Percentiles rank a stretch among this genome's conserved stretches.
Conservation (phyloP, 2,113 vertebrate species). For the Aix galericulata region DNA sequence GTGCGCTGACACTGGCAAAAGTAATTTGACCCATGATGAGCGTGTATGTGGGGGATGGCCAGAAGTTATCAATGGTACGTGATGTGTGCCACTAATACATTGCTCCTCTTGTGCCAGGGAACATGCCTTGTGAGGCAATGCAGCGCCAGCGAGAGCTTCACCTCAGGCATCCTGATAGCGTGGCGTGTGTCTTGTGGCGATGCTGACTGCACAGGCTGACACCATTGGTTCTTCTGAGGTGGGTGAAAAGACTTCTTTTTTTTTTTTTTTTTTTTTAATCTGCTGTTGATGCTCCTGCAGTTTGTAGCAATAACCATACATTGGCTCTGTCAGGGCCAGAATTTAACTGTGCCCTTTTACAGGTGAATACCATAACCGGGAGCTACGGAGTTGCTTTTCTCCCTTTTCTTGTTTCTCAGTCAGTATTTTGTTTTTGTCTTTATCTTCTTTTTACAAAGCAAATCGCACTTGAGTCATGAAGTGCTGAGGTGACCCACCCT, state of each 20-base stretch:
- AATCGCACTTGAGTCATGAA: not conserved
- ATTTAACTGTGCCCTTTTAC: not conserved
- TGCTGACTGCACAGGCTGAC: not conserved
- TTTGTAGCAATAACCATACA: not conserved
- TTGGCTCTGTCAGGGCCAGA: not conserved
- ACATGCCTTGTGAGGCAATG: conserved; percentile 53
- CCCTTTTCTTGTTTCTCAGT: not conserved
- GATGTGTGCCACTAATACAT: conserved; percentile 56
- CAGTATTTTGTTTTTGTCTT: not conserved
- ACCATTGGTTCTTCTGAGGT: not conserved
- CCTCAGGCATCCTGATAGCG: not conserved
- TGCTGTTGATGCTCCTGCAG: not conserved
- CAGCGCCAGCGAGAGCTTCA: not conserved
- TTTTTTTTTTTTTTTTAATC: no score
- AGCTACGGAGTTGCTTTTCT: not conserved
- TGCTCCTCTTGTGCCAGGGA: conserved; percentile 27
- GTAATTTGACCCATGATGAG: conserved; percentile 82
- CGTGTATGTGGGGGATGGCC: conserved; percentile 67
- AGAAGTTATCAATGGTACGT: conserved; percentile 79
- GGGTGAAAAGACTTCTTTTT: not conserved
- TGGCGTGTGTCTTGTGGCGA: not conserved
- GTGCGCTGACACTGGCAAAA: conserved; percentile 57
- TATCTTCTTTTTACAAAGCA: not conserved
- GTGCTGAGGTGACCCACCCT: not conserved
- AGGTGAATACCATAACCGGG: not conserved